Percentiles rank a stretch among this genome's conserved stretches.
Conservation (phyloP, 2,113 vertebrate genomes). For the Oryctolagus cuniculus region mOryCun1.1 NC_091433.1:195434001-195434500, state of each 20-base stretch:
- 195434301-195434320: background rate
- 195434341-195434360: accelerated
- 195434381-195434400: background rate
- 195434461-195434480: background rate
- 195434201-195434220: background rate
- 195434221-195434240: conserved; percentile 14
- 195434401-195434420: background rate
- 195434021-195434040: too few species aligned
- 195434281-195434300: background rate
- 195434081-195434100: background rate
- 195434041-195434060: background rate
- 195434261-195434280: background rate
- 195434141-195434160: background rate
- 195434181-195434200: background rate
- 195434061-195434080: background rate
- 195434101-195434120: background rate
- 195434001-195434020: too few species aligned
- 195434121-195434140: background rate
- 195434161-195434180: background rate
- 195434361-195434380: accelerated
- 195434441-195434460: background rate
- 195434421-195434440: background rate
- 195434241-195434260: background rate
- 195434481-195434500: background rate
- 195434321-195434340: accelerated